A percentile compares a stretch with the other conserved stretches of the same genome.
phyloP scores from a whole-genome alignment of 2,797 vertebrate genomes.

The Xenops minutus region DNA sequence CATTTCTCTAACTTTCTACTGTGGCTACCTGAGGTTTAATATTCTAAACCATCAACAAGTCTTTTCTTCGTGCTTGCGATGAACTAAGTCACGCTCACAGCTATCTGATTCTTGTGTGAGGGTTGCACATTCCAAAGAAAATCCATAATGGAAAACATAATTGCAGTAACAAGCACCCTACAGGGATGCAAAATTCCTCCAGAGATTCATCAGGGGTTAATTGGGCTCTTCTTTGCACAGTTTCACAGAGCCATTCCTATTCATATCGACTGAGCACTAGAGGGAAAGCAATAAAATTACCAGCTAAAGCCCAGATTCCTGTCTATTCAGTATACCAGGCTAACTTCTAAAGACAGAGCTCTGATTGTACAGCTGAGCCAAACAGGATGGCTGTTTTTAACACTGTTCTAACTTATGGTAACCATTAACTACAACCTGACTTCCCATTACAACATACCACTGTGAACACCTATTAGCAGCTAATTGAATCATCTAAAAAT shows the following conservation, averaged over 20 bases:
- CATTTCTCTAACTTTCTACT: not conserved
- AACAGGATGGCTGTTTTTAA: slow-evolving; percentile 65
- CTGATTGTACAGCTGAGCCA: slow-evolving; percentile 64
- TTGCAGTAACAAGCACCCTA: slow-evolving; percentile 54
- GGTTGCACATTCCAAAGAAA: slow-evolving; percentile 53
- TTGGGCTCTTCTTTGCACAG: slow-evolving; percentile 44
- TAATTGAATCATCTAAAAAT: slow-evolving; percentile 68
- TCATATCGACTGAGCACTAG: not conserved
- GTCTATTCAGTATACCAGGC: slow-evolving; percentile 7
- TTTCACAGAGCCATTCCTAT: slow-evolving; percentile 17
- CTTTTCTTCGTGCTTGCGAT: slow-evolving; percentile 25
- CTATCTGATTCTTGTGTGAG: slow-evolving; percentile 31
- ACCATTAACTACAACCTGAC: slow-evolving; percentile 72
- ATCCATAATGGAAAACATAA: slow-evolving; percentile 61
- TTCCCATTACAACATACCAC: slow-evolving; percentile 66
- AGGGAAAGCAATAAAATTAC: slow-evolving; percentile 66
- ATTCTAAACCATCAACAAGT: slow-evolving; percentile 1
- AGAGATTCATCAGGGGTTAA: slow-evolving; percentile 25
- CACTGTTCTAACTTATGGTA: slow-evolving; percentile 64
- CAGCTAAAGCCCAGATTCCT: slow-evolving; percentile 43
- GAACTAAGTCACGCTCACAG: not conserved
- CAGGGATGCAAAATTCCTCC: slow-evolving; percentile 35
- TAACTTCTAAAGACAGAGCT: slow-evolving; percentile 63
- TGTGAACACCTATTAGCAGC: slow-evolving; percentile 66
- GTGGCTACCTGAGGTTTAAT: slow-evolving; percentile 5